Base-by-base conservation (phyloP, 2,888 invertebrate genomes). In the Apomyelois bistriatella region DNA sequence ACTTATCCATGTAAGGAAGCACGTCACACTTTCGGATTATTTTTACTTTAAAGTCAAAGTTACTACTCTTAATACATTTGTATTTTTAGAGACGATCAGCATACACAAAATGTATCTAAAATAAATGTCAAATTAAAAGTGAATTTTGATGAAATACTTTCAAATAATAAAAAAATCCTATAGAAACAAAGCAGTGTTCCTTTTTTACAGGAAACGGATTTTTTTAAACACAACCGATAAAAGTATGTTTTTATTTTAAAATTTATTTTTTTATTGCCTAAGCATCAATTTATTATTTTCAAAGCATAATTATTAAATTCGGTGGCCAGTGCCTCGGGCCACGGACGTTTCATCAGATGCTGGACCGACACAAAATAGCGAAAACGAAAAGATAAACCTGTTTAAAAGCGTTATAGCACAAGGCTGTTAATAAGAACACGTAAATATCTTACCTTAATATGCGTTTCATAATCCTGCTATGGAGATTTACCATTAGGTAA, bases 321-420 rank as follows among this genome's bases (percentile, higher is more conserved):
- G 49, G 49, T 40, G 49, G 43, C 37, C 42, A 10, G 28, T 22
- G 52, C 76, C 72, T 53, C 61, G 40, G 66, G 76, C 71, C 56
- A 55, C 68, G 68, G 70, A 70, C 64, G 66, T 53, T 56, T 50
- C 58, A 56, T 69, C 76, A 76, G 78, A 78, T 75, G 70, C 68
- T 60, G 66, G 48, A 16, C 57, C 62, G 51, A 49, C 48, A 46
- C 46, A 46, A 16, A 32, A n/a, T 15, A 32, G 0, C 32, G 32
- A 35, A 7, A 13, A 6, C 8, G 5, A 0, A 5, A 15, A 46
- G 15, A 10, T 32, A 1, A 32, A 46, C 10, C 15, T 46, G 7
- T 40, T 8, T 8, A 35, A 3, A 28, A 5, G 7, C 32, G 10
- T 28, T n/a, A n/a, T n/a, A n/a, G n/a, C n/a, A n/a, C n/a, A n/a